phyloP scores from a whole-genome alignment of 2,888 invertebrate genomes.

The Mylabris sibirica region DNA sequence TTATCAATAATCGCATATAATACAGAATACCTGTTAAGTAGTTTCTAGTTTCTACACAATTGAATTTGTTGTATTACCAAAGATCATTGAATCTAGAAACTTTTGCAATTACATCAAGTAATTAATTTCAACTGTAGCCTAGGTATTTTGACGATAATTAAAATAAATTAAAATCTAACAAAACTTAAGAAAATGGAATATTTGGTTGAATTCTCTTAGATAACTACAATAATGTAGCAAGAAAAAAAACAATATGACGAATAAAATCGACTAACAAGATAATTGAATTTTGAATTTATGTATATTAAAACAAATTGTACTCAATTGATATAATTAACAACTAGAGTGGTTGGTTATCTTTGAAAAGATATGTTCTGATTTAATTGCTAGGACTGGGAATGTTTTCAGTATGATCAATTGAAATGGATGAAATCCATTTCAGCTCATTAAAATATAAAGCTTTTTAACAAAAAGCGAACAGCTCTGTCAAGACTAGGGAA shows the following conservation, averaged over 20 bases:
- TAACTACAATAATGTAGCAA: too few relatives aligned
- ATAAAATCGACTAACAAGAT: too few relatives aligned
- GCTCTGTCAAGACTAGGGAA: constrained; percentile 22
- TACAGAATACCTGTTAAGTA: not conserved
- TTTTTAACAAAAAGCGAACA: constrained; percentile 28
- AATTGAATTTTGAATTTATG: not conserved
- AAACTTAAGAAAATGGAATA: not conserved
- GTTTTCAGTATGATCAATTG: constrained; percentile 26
- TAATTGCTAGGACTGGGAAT: not conserved
- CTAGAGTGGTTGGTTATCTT: not conserved
- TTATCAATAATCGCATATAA: not conserved
- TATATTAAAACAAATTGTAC: not conserved
- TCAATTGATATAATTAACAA: not conserved
- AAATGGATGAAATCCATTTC: constrained; percentile 39
- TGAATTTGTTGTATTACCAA: constrained; percentile 6
- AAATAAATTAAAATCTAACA: not conserved
- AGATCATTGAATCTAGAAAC: not conserved
- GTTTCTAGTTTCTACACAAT: not conserved
- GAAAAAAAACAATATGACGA: too few relatives aligned
- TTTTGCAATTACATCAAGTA: constrained; percentile 19
- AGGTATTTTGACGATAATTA: not conserved
- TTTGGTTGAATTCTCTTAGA: not conserved
- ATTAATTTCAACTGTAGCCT: constrained; percentile 11
- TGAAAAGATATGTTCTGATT: not conserved
- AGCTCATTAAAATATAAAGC: constrained; percentile 38